phyloP scores from a whole-genome alignment of 2,797 vertebrate species.

The Bovichtus diacanthus region DNA sequence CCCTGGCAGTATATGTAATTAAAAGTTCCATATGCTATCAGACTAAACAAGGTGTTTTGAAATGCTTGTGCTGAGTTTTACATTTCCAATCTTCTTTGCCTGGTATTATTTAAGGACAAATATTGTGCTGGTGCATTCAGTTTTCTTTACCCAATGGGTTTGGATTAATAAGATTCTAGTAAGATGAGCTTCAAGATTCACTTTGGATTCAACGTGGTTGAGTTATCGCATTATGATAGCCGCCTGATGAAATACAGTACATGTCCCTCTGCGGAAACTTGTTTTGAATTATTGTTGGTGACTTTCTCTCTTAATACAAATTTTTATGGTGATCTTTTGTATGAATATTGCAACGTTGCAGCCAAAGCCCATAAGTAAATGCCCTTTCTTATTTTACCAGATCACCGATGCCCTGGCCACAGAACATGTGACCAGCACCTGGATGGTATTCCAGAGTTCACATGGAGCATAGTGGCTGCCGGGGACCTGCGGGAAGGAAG shows the following conservation, averaged over 20 bases:
- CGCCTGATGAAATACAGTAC: neutral
- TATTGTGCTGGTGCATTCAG: conserved; percentile 11
- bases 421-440: conserved; percentile 69
- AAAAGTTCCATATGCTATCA: conserved; percentile 33
- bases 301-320: neutral
- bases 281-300: neutral
- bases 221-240: neutral
- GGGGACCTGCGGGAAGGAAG: conserved; percentile 71
- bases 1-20: conserved; percentile 28
- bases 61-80: conserved; percentile 8
- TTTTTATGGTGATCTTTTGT: neutral
- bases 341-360: neutral
- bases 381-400: conserved; percentile 52
- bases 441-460: conserved; percentile 75
- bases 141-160: conserved; percentile 17
- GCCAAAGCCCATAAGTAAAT: neutral
- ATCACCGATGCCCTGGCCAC: conserved; percentile 65
- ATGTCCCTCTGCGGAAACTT: neutral
- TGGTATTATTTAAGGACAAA: neutral
- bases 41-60: conserved; percentile 24
- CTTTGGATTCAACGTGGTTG: neutral
- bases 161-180: conserved; percentile 9
- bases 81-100: conserved; percentile 26
- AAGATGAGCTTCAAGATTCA: neutral
- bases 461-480: conserved; percentile 83